phyloP scores from a whole-genome alignment of 2,113 vertebrate species.

The Aegotheles bennettii region DNA sequence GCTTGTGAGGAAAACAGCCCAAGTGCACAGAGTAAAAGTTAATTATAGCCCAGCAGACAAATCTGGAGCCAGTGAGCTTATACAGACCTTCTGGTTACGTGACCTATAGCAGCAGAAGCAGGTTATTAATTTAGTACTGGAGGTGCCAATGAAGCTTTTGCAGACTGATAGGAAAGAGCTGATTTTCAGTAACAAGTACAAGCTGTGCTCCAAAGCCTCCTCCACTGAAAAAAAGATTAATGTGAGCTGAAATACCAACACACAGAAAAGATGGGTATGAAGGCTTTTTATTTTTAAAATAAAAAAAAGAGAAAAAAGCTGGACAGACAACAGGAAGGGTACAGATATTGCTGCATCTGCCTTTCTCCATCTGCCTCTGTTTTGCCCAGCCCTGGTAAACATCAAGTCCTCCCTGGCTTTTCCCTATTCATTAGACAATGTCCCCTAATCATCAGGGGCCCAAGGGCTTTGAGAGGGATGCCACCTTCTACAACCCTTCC shows the following conservation, averaged over 20 bases:
- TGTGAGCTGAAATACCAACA: not conserved
- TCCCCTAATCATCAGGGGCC: not conserved
- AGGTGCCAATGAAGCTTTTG: not conserved
- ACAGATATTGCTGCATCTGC: not conserved
- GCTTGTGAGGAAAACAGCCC: not conserved
- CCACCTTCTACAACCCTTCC: not conserved
- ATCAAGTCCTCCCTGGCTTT: not conserved
- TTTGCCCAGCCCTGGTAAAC: not conserved
- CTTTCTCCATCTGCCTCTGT: not conserved
- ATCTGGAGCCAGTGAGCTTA: not conserved
- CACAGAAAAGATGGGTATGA: not conserved
- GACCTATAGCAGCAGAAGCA: not conserved
- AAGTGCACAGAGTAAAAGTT: not conserved
- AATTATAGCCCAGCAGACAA: not conserved
- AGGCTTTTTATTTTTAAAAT: not conserved
- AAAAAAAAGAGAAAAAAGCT: not conserved
- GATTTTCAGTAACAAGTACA: not conserved
- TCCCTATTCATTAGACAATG: not conserved
- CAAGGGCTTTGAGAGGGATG: not conserved
- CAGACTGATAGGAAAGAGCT: not conserved
- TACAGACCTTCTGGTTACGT: not conserved
- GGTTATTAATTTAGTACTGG: not conserved
- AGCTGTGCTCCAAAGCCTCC: not conserved
- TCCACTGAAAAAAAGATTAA: not conserved
- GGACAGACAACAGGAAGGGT: not conserved